Conservation (phyloP, 2,888 invertebrate species). For the Diachrysia chrysitis region DNA sequence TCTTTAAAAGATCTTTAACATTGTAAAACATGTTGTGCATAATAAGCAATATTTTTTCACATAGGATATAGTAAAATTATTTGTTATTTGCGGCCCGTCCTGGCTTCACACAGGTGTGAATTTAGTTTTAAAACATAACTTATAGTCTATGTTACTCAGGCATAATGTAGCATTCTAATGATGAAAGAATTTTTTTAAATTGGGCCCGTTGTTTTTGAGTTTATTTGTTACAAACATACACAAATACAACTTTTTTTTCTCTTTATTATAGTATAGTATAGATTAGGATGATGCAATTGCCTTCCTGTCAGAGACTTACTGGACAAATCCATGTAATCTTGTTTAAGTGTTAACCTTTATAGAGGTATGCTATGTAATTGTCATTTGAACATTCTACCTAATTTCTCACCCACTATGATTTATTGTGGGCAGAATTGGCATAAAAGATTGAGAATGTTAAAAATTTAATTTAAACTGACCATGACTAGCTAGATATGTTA, state of each 20-base stretch:
- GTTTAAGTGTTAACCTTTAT: neutral
- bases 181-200: too few species aligned
- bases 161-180: too few species aligned
- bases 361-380: neutral
- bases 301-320: neutral
- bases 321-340: neutral
- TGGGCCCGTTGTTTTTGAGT: too few species aligned
- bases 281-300: neutral
- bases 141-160: too few species aligned
- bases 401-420: neutral
- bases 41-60: slow-evolving; percentile 14
- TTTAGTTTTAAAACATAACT: too few species aligned
- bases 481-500: neutral
- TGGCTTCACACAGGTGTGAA: too few species aligned
- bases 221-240: too few species aligned
- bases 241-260: too few species aligned
- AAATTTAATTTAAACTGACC: too few species aligned
- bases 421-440: neutral
- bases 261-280: too few species aligned
- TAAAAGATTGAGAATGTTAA: too few species aligned
- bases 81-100: too few species aligned
- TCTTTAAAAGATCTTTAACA: slow-evolving; percentile 6
- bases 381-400: neutral
- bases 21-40: slow-evolving; percentile 27
- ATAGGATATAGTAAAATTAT: slow-evolving; percentile 13